Base-by-base conservation (phyloP, 2,888 invertebrate species). In the Orchesella flavescens region DNA sequence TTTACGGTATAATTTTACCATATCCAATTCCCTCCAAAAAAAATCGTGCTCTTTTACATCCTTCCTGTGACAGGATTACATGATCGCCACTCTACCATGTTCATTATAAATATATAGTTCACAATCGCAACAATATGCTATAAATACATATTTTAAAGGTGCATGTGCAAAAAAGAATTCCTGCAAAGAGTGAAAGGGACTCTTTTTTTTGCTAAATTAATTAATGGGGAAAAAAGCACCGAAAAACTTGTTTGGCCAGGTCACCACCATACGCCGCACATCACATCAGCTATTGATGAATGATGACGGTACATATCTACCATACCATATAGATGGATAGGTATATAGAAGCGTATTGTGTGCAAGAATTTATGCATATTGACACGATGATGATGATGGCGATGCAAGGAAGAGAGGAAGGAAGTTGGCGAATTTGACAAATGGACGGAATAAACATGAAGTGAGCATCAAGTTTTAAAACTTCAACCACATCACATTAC, bases 161-260 rank as follows among this genome's bases (percentile, higher is more conserved):
- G 15, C 15, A 44, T 19, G 63, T 1, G 17, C 55, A 74, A 9
- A 59, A 3, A 9, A 9, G 17, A 72, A 74, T 49, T 49, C 49
- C 49, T 59, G 21, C 44, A 71, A 21, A 74, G 73, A 76, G 74
- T 75, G 84, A 84, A 76, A 84, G 84, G 80, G 80, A 80, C 63
- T 46, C 1, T 49, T 65, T 59, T 63, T 73, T 44, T 80, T 46
- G 49, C 53, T 65, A 76, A 75, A 75, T 75, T 82, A 71, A 76
- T 72, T 72, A 65, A 68, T 43, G 61, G 24, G 57, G 68, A 74
- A 75, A 76, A 63, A 74, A 53, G 61, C 63, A 76, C 84, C 84
- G 84, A 84, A 84, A 84, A 84, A 84, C 84, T 84, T 43, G 84
- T 84, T 84, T 84, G 80, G 72, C 59, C 72, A 84, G 71, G 61